Conservation (phyloP, 2,888 invertebrate genomes). For the Melieria picta region DNA sequence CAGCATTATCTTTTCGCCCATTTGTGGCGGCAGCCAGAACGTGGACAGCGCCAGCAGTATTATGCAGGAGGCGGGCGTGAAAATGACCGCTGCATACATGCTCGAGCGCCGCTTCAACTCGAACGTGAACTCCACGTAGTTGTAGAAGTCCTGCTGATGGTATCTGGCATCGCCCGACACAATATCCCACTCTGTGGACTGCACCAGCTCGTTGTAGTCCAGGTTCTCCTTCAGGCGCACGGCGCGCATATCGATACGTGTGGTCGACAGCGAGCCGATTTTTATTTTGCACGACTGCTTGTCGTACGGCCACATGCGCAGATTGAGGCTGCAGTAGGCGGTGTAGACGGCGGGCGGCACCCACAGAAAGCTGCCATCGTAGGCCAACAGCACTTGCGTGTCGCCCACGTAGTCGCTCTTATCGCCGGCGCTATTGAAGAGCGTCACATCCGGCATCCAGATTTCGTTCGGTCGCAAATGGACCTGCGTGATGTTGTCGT, state of each 20-base stretch:
- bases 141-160: conserved; percentile 56
- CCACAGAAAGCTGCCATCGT: conserved; percentile 73
- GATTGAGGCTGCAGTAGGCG: conserved; percentile 73
- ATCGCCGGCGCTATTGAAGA: conserved; percentile 76
- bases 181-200: conserved; percentile 66
- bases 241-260: conserved; percentile 67
- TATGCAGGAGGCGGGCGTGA: conserved; percentile 73
- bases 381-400: conserved; percentile 59
- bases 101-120: conserved; percentile 69
- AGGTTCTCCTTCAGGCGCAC: conserved; percentile 65
- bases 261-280: conserved; percentile 80
- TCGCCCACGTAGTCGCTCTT: conserved; percentile 68
- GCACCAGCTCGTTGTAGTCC: conserved; percentile 51
- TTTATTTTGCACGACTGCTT: conserved; percentile 73
- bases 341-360: conserved; percentile 76
- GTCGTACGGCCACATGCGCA: conserved; percentile 81
- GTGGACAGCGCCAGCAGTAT: conserved; percentile 71
- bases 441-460: conserved; percentile 78
- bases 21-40: conserved; percentile 75
- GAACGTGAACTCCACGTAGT: conserved; percentile 55
- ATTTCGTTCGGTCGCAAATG: conserved; percentile 77
- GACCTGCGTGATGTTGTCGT: conserved; percentile 72
- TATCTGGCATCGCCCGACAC: conserved; percentile 41
- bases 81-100: conserved; percentile 71
- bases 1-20: conserved; percentile 73